Base-by-base conservation (phyloP, 2,888 invertebrate genomes). In the Stenurella melanura region DNA sequence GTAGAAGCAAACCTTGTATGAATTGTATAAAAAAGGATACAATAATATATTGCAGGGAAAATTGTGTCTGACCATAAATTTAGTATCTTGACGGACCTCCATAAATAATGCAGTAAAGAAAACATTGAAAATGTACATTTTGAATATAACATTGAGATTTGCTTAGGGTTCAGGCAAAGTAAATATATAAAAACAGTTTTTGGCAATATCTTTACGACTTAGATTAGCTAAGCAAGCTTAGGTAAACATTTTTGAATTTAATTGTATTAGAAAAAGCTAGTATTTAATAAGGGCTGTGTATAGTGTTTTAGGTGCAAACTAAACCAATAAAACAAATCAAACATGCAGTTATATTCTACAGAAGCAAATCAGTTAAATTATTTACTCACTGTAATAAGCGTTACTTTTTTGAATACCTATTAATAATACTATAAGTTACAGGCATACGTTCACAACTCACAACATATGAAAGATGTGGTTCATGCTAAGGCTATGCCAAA, bases 401-500 rank as follows among this genome's bases (percentile, higher is more conserved):
- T 30, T 66, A 42, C 64, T 21, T 66, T 11, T 19, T 19, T 38
- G 17, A 42, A 11, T 18, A 64, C 64, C 42, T 50, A 66, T 60
- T 19, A 19, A 42, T 50, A 60, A 50, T 38, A n/a, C 42, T 57
- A 70, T n/a, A 42, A 63, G 11, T 19, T 63, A 72, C 74, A 80
- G 74, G 75, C 76, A 78, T 70, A 76, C 78, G 75, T 76, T 71
- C 81, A 77, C 79, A 81, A 85, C 83, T 85, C 83, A 85, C 85
- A 83, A 83, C 75, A 76, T 68, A 76, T 68, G 78, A 80, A 73
- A 81, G 80, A 79, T 80, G 83, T 79, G 68, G 78, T 76, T 83
- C 85, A 86, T 86, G 86, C 86, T 83, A 81, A 85, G 82, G 76
- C 81, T 70, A 70, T 70, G 50, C 70, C 42, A 67, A 67, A 84